Evolutionary conservation across 30 jellyfish, hydroid and myxozoan genomes (phyloP), one percentile per base, ranked within the genome.

Genomic region (Chironex yamaguchii): DNA sequence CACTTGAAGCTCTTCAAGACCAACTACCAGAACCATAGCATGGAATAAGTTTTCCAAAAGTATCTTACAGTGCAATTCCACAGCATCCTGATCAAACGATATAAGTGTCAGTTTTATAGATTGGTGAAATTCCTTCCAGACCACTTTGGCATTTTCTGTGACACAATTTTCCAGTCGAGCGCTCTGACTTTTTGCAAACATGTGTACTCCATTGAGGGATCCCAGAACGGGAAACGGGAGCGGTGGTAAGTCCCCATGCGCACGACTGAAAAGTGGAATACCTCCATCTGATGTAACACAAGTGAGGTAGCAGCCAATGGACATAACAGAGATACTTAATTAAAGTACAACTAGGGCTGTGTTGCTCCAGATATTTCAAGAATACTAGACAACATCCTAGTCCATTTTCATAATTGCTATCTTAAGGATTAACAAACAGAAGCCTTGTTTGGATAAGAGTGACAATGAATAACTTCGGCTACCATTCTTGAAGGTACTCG

Each of bases 171-270:
- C 89, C 32, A 89, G 31, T 68, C 90, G 87, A 4, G 84, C 89
- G 30, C 94, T 97, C 42, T 95, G 95, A 35, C 75, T 95, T 67
- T 86, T 53, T 13, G 97, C 93, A 85, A 81, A 95, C 97, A 95
- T 89, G 80, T 95, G 98, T 2, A 95, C 92, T 29, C 99, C 99
- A 78, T 95, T 95, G 58, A 95, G 64, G 1, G 99, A 90, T n/a
- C 99, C 99, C 72, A 95, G 81, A 11, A 95, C 90, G 1, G 99
- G 99, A 71, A 89, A 95, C 12, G 99, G 96, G 42, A 95, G 29
- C 14, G 84, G 71, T 76, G 96, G 74, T 23, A 48, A 69, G 63
- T 64, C 73, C 34, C 87, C 97, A 34, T 49, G 49, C 22, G 86
- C 65, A 36, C 96, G 49, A 11, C 97, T 72, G 31, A 89, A 89